These are phyloP conservation scores for Sorex fumeus DNA, from an alignment of 2,113 vertebrate genomes.

Conservation along the genomic window DNA sequence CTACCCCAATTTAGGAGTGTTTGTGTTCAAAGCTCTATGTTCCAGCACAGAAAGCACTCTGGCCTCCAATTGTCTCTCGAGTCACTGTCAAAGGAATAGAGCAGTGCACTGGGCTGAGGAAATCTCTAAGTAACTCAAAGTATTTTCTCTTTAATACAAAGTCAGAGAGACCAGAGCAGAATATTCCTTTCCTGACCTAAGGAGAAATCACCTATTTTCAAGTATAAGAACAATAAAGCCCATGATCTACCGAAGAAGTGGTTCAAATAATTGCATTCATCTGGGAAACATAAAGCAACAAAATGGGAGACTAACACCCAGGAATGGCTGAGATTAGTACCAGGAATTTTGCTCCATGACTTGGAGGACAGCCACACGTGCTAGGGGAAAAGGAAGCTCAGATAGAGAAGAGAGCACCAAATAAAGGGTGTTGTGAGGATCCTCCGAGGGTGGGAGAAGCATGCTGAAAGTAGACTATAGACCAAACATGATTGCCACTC, in stretches of 20 bases:
- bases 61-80: neutral
- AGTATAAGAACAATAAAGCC: neutral
- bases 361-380: no score
- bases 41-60: constrained; percentile 28
- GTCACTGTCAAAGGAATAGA: neutral
- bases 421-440: no score
- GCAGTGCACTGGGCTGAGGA: neutral
- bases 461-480: no score
- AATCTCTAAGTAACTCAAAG: constrained; percentile 35
- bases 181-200: neutral
- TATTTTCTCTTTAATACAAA: constrained; percentile 22
- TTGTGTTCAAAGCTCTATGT: constrained; percentile 19
- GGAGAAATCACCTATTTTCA: neutral
- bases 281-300: no score
- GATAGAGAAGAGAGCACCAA: no score
- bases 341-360: no score
- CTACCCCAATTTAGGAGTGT: neutral
- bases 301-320: no score
- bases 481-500: no score
- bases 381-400: no score
- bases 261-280: no score
- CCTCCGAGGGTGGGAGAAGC: no score
- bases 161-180: neutral
- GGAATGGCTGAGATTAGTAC: no score
- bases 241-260: neutral